Evolutionary conservation across 2,113 vertebrate genomes (phyloP), one percentile per base, ranked within the genome.

Genomic region (Trematomus loennbergii): DNA sequence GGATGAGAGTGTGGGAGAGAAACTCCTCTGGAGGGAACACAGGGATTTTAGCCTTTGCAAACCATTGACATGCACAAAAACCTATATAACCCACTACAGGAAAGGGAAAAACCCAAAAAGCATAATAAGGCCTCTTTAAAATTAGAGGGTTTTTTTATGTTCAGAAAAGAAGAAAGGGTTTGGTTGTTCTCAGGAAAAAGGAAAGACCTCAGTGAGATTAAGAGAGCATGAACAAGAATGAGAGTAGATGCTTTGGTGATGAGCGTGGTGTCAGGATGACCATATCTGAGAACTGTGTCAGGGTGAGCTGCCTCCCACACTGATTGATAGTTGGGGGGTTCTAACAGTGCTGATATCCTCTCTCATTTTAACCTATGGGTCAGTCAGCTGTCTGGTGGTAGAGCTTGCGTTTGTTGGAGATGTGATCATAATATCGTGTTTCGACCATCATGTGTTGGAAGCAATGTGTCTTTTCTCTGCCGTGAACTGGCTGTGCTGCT

Each of bases 211-310:
- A 60, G 64, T 3, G 36, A 48, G n/a, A 54, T 64, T n/a, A n/a
- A n/a, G n/a, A n/a, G n/a, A 16, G 55, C 13, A 58, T 43, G 25
- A 20, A 58, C 36, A 48, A 54, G 49, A 70, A 33, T 50, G 2
- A 40, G 54, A 15, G 40, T 22, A 50, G 50, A 81, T 61, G 20
- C 65, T 78, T 80, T 72, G n/a, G 52, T 76, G 67, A 62, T 67
- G 60, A 72, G 58, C 1, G 17, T 53, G 60, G 40, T 89, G 89
- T 89, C 85, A 87, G 55, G 65, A 63, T 86, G 87, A 91, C 87
- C 88, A 63, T 78, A 53, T 87, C 53, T 74, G 71, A 78, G 62
- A 59, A 52, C 71, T 48, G 63, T 84, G 79, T 87, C 82, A 82
- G 64, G 17, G 43, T 77, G 80, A 77, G 61, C 76, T 83, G 60